A percentile compares a stretch with the other conserved stretches of the same genome.
Evolutionary conservation across 2,797 vertebrate genomes (phyloP).

Genomic region (Eidolon dupreanum): DNA sequence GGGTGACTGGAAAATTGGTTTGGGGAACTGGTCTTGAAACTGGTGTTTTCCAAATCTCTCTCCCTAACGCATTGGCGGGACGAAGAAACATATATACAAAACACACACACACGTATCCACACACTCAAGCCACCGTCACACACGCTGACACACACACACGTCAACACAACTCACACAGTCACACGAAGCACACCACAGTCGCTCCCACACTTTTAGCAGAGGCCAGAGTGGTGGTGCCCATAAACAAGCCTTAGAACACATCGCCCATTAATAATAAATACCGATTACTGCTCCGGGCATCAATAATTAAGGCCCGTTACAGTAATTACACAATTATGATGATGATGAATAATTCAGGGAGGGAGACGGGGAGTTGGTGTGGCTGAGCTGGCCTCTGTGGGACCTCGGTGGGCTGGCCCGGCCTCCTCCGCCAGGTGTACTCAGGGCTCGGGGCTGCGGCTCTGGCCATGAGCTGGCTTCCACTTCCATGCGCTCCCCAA

Average conservation of each 20-base stretch:
- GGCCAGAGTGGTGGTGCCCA: conserved; percentile 62
- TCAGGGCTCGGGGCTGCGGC: not conserved
- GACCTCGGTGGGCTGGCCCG: not conserved
- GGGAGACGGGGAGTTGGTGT: conserved; percentile 80
- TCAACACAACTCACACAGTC: no score
- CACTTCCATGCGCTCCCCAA: not conserved
- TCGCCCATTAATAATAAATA: conserved; percentile 93
- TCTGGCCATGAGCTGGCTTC: not conserved
- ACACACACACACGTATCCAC: not conserved
- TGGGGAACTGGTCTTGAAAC: not conserved
- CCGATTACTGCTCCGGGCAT: conserved; percentile 91
- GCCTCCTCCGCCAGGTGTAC: not conserved
- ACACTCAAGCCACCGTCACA: not conserved
- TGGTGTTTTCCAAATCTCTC: not conserved
- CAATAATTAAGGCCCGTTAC: conserved; percentile 95
- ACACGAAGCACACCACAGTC: not conserved
- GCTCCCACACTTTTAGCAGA: not conserved
- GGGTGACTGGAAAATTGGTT: not conserved
- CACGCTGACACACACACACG: not conserved
- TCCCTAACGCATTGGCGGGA: not conserved
- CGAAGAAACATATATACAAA: not conserved
- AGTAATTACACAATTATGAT: conserved; percentile 97
- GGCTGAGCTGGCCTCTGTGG: not conserved
- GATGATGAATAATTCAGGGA: conserved; percentile 94
- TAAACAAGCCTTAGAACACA: conserved; percentile 90